Base-by-base conservation (phyloP, 2,113 vertebrate species). In the Semnornis frantzii region DNA sequence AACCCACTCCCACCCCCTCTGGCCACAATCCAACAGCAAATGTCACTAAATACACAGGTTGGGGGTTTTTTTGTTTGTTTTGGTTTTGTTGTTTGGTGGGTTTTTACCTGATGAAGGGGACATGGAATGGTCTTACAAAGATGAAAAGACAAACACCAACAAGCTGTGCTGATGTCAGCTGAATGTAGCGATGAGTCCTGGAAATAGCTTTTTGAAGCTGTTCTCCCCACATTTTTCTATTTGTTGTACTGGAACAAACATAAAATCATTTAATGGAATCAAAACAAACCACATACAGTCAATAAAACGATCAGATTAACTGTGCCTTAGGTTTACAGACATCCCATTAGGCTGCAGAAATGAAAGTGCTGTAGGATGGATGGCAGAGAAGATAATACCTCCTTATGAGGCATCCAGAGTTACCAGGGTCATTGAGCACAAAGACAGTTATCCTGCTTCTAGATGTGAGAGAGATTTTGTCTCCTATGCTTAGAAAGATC, bases 131-230 rank as follows among this genome's bases (percentile, higher is more conserved):
- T 65, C 98, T 97, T 13, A 98, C 97, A 87, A 98, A 98, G 96
- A 98, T 98, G 73, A 97, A 98, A 33, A 98, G 98, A 91, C 98
- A 98, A 95, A 98, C 96, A 69, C 98, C 98, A 91, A 98, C 98
- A 76, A 98, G 98, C 80, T 98, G 98, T 7, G 97, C 98, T 4
- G 97, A 98, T 6, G 98, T 97, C 97, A 98, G 54, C 86, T 98
- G 97, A 64, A 98, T 98, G 93, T 98, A 98, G 54, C 98, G 85
- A 59, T 98, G 98, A 31, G 97, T 97, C 66, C 98, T 97, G 8
- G 98, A 98, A 96, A 98, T 97, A 68, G 98, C 98, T 64, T 98
- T 98, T 77, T 98, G 98, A 37, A 98, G 98, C 87, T 98, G 98
- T 58, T 98, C 98, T 27, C 98, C 98, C 98, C 98, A 98, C 96